Base-by-base conservation (phyloP, 1,140 invertebrate genomes). In the Drosophila sucinea region DNA sequence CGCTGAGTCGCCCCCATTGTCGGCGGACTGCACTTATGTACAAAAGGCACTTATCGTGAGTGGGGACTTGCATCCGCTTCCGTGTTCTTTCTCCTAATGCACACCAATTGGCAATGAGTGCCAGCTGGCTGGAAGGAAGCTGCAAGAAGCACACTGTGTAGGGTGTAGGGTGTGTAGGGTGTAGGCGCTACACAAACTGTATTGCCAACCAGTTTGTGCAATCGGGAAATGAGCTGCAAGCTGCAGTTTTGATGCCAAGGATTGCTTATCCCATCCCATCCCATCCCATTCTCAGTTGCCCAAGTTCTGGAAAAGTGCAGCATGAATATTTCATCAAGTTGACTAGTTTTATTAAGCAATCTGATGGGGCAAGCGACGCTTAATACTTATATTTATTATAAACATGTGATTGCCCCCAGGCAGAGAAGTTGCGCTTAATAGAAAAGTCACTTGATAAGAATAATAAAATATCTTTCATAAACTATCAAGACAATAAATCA, bases 11-110 rank as follows among this genome's bases (percentile, higher is more conserved):
- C 6, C 27, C 23, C 44, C 23, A 35, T 66, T 33, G 56, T n/a
- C 73, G 44, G 51, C 54, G 54, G 63, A 38, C 68, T 77, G 77
- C 77, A 77, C 77, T 79, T 79, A 79, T 73, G 57, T 76, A 77
- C 73, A 77, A 73, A 66, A 79, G 77, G 77, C 77, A 79, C 77
- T 79, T 79, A 79, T 77, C 73, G 70, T 70, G 77, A 79, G 74
- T 77, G 74, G 62, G 70, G 70, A 77, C 70, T 79, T 54, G 65
- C 66, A 73, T 79, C 77, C 77, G 77, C 55, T 79, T 79, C 77
- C 77, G 70, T 58, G 55, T 73, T 73, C 62, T 60, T 68, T 73
- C 61, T 70, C 60, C 62, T 77, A 73, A 77, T 79, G 70, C 58
- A 66, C 73, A 44, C 69, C 77, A 66, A 77, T 69, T 62, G 61